Evolutionary conservation across 35 echinoderm and acorn worm genomes (phyloP), one percentile per base, ranked within the genome.

Genomic region (Patiria miniata): DNA sequence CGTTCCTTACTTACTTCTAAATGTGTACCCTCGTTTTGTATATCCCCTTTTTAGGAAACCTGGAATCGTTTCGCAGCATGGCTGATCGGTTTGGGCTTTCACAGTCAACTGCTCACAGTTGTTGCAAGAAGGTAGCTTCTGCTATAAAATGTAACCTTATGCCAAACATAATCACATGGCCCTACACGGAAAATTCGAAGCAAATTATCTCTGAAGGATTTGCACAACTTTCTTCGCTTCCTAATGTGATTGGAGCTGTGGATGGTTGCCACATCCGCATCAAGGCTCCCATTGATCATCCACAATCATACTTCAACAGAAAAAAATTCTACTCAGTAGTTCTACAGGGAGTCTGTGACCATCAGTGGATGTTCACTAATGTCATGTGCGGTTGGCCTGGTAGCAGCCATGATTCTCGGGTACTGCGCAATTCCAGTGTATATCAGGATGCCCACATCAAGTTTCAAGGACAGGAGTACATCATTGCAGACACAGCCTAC

Each of bases 401-500:
- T 3, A 89, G 87, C 61, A 52, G 79, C 87, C 78, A 39, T 55
- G 87, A 5, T 81, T 78, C 61, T 51, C 78, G 79, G 53, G 79
- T 89, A 10, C 81, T 80, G 21, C 61, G 78, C 47, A 89, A 89
- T 44, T 89, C 73, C 12, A 61, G 56, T 8, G 37, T 82, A 10
- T 81, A 81, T 32, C 51, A 39, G 36, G 37, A 26, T 9, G n/a
- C 37, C 26, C 23, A 39, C 55, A 58, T 81, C 0, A 89, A 40
- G 58, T 73, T 81, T 28, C 87, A 15, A 40, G 40, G 56, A 28
- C 37, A 79, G 33, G 56, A 80, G 58, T 81, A 89, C 30, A 59
- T 89, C 21, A 39, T 89, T 81, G 87, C 78, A 5, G 79, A 89
- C 56, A 61, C 44, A 61, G 87, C 87, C 12, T 89, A 89, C 42